A percentile compares a stretch with the other conserved stretches of the same genome.
phyloP scores from a whole-genome alignment of 23 tunicate genomes.

The Pegea sp. region DNA sequence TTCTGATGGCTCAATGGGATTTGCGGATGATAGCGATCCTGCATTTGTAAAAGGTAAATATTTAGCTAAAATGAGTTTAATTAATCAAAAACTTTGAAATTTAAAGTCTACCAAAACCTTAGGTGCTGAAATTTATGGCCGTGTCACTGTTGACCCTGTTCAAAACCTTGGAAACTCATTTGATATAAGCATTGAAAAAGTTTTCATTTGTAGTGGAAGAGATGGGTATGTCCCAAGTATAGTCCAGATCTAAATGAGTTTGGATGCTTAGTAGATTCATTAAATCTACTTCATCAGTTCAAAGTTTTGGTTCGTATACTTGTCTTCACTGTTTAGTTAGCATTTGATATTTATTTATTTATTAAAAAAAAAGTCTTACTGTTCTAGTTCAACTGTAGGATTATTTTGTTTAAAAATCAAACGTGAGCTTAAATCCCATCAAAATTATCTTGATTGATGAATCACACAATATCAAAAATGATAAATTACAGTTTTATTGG shows the following conservation, averaged over 20 bases:
- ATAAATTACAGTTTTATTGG: too few species aligned
- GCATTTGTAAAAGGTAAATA: slow-evolving; percentile 78
- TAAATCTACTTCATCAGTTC: slow-evolving; percentile 26
- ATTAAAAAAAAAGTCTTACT: background rate
- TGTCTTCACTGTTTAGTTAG: background rate
- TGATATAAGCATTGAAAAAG: slow-evolving; percentile 83
- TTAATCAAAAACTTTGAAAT: background rate
- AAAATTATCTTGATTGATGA: too few species aligned
- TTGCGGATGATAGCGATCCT: slow-evolving; percentile 72
- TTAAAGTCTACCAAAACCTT: background rate
- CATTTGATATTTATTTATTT: background rate
- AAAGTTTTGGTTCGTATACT: slow-evolving; percentile 57
- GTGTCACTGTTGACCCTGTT: slow-evolving; percentile 84
- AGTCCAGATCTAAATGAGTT: slow-evolving; percentile 65
- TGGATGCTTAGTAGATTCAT: slow-evolving; percentile 87
- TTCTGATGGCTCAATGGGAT: slow-evolving; percentile 67
- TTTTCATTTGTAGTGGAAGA: slow-evolving; percentile 82
- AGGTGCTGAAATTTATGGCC: slow-evolving; percentile 86
- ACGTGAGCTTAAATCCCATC: too few species aligned
- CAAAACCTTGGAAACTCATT: slow-evolving; percentile 82
- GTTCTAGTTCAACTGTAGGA: too few species aligned
- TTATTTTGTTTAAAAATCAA: too few species aligned
- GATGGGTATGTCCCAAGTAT: slow-evolving; percentile 92
- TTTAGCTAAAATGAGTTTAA: background rate
- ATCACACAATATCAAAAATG: too few species aligned